Evolutionary conservation across 1,140 invertebrate species (phyloP).

Genomic region (Globodera rostochiensis): DNA sequence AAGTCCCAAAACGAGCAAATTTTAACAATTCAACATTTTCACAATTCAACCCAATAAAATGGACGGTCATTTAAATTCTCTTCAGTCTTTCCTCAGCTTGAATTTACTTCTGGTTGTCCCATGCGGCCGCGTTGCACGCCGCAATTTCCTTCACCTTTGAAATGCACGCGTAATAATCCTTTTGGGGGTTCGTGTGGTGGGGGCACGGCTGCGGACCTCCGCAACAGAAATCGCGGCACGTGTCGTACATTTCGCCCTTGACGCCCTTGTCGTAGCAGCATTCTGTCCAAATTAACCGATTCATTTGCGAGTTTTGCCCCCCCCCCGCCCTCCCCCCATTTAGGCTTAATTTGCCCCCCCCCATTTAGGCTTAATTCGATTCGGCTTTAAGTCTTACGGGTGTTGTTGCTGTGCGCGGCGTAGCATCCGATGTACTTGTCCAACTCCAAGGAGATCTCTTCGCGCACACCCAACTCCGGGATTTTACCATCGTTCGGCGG

Average conservation of each 20-base stretch:
- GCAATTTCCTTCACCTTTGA: background rate
- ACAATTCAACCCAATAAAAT: no score
- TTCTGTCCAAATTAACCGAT: background rate
- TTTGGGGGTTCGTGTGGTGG: background rate
- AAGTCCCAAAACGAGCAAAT: no score
- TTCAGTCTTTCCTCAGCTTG: no score
- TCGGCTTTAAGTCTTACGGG: background rate
- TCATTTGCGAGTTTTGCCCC: background rate
- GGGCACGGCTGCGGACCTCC: background rate
- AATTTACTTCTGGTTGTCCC: background rate
- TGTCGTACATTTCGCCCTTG: background rate
- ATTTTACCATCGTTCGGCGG: background rate
- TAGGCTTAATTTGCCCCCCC: background rate
- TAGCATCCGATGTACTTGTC: background rate
- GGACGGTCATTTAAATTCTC: no score
- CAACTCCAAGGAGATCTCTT: background rate
- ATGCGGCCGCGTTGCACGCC: background rate
- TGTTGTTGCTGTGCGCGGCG: background rate
- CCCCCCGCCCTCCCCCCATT: no score
- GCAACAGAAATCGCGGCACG: background rate
- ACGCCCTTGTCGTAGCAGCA: background rate
- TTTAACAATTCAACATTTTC: no score
- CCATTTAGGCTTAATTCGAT: background rate
- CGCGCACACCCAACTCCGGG: background rate
- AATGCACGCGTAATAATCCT: background rate